Percentiles rank a stretch among this genome's conserved stretches.
Evolutionary conservation across 37 sponge, comb jelly and placozoan genomes (phyloP).

Genomic region (Cladorhizidae sp.): DNA sequence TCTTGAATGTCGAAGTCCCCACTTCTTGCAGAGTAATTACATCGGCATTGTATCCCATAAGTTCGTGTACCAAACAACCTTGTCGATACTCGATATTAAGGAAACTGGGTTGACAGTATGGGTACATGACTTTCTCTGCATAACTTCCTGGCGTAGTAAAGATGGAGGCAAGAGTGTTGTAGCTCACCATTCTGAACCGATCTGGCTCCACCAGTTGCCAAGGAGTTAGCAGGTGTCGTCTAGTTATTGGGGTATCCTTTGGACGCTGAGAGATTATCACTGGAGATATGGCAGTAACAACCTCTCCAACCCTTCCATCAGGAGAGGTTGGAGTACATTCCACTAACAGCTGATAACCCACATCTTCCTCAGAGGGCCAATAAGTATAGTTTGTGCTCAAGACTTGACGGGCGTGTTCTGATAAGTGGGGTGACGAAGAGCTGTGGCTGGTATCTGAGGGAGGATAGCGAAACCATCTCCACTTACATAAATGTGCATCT

Average conservation of each 20-base stretch:
- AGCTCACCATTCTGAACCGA: slow-evolving; percentile 76
- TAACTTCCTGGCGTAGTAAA: slow-evolving; percentile 41
- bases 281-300: background rate
- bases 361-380: slow-evolving; percentile 59
- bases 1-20: slow-evolving; percentile 36
- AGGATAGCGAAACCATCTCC: slow-evolving; percentile 58
- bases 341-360: slow-evolving; percentile 48
- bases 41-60: slow-evolving; percentile 82
- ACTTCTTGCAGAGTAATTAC: slow-evolving; percentile 89
- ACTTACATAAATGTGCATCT: slow-evolving; percentile 25
- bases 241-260: slow-evolving; percentile 17
- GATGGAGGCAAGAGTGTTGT: slow-evolving; percentile 81
- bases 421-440: too few species aligned
- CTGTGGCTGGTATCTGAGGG: background rate
- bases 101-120: slow-evolving; percentile 65
- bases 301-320: slow-evolving; percentile 32
- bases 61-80: slow-evolving; percentile 64
- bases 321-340: slow-evolving; percentile 56
- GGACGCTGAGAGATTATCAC: background rate
- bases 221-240: slow-evolving; percentile 54
- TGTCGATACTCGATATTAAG: slow-evolving; percentile 78
- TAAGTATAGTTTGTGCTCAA: slow-evolving; percentile 35
- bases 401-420: background rate
- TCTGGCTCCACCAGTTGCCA: slow-evolving; percentile 5
- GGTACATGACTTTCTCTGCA: slow-evolving; percentile 56